Evolutionary conservation across 2,113 vertebrate genomes (phyloP).

Genomic region (Caretta caretta): DNA sequence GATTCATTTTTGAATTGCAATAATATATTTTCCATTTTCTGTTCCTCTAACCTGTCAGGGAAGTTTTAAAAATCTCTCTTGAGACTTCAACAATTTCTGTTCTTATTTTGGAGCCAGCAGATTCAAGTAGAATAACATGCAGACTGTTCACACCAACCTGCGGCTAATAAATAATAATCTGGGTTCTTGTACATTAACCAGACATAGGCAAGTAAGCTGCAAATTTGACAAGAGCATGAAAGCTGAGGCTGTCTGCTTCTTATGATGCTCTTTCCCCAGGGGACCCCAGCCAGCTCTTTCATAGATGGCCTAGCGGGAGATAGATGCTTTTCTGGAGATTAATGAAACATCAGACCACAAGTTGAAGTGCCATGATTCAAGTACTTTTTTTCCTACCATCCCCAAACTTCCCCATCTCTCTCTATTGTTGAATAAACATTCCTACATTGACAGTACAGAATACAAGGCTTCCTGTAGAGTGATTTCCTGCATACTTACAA

Average conservation of each 20-base stretch:
- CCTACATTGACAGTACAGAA: neutral
- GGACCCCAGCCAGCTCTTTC: neutral
- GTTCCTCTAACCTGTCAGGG: neutral
- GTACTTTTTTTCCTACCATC: neutral
- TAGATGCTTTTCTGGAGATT: neutral
- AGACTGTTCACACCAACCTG: neutral
- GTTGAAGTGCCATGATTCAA: neutral
- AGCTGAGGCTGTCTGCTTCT: neutral
- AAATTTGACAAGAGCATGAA: neutral
- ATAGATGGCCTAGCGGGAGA: neutral
- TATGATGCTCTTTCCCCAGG: neutral
- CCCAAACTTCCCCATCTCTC: neutral
- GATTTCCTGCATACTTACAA: neutral
- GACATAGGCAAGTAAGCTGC: neutral
- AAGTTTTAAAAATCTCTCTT: constrained; percentile 12
- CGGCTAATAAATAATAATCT: neutral
- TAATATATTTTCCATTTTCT: constrained; percentile 2
- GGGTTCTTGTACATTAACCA: neutral
- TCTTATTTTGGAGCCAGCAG: neutral
- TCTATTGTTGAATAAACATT: neutral
- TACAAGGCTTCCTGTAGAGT: neutral
- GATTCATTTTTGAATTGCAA: neutral
- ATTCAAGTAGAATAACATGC: neutral
- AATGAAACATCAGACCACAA: neutral
- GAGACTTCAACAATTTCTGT: neutral